These are phyloP conservation scores for Rhagoletis zephyria DNA, from an alignment of 1,140 invertebrate species.

Conservation along the genomic window DNA sequence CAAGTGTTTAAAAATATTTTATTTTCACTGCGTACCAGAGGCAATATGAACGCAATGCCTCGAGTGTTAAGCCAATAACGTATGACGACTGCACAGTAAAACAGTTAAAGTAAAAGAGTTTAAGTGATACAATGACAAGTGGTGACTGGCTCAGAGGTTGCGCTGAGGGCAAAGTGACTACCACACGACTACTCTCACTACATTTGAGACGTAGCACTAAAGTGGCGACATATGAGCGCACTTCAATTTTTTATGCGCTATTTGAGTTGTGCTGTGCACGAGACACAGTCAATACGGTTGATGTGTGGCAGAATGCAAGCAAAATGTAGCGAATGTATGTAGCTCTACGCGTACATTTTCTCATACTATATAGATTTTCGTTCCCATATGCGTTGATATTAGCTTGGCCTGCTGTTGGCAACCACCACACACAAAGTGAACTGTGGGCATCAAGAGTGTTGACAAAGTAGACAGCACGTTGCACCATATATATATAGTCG, in stretches of 20 bases:
- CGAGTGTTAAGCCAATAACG: conserved; percentile 43
- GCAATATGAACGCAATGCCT: neutral
- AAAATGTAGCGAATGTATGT: too few species aligned
- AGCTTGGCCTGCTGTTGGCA: conserved; percentile 57
- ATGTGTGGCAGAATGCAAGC: too few species aligned
- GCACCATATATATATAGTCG: neutral
- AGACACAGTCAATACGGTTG: neutral
- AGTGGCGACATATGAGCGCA: conserved; percentile 45
- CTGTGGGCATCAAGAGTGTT: neutral
- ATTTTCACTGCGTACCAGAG: neutral
- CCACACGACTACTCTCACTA: neutral
- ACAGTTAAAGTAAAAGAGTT: conserved; percentile 9
- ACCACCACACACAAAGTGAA: neutral
- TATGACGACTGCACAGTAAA: neutral
- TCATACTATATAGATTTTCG: neutral
- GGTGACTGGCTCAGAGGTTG: neutral
- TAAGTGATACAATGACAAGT: neutral
- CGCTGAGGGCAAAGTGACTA: neutral
- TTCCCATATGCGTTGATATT: conserved; percentile 58
- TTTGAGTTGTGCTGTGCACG: conserved; percentile 19
- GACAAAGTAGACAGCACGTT: neutral
- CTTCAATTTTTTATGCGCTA: conserved; percentile 45
- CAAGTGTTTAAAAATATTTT: neutral
- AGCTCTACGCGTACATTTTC: neutral
- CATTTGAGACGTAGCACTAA: neutral